Evolutionary conservation across 2,113 vertebrate genomes (phyloP), one percentile per base, ranked within the genome.

Genomic region (Cyphomyrus plagiostoma): DNA sequence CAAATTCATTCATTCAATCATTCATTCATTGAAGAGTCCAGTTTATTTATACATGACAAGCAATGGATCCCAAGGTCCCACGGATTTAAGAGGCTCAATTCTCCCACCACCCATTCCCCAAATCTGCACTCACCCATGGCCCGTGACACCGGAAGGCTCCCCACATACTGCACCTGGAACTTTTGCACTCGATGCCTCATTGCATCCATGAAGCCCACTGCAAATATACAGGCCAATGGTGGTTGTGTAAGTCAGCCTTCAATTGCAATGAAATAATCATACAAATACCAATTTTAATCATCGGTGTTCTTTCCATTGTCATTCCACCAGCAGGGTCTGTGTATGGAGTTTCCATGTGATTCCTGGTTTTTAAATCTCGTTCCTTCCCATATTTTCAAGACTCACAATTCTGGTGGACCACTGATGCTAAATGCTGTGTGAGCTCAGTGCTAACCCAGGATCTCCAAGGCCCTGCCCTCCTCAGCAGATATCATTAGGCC

Each of bases 81-180:
- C 2, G 4, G 70, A 77, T 39, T 35, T 19, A 10, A 19, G 35
- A 42, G 70, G 35, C 1, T 66, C n/a, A 26, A 66, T 10, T 26
- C 8, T 3, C 62, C n/a, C 62, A 70, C n/a, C n/a, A 11, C 1
- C 62, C 9, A 66, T 1, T 39, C 30, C 35, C 4, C 74, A 8
- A 80, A 39, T 42, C 13, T 19, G 6, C n/a, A 48, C 96, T 96
- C 91, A 99, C 98, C 98, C 97, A 98, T 98, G 66, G 98, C 97
- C 93, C 96, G 96, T 91, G 95, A 96, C 92, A 99, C 97, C 0
- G 98, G 97, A 90, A 98, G 94, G 91, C 94, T 97, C 52, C 98
- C 98, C 0, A 99, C 93, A 91, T 98, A 99, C 88, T 97, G 94
- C 4, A 97, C 97, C 58, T 98, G 95, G 2, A 97, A 99, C 92